Evolutionary conservation across 2,888 invertebrate genomes (phyloP).

Genomic region (Aethes cnicana): DNA sequence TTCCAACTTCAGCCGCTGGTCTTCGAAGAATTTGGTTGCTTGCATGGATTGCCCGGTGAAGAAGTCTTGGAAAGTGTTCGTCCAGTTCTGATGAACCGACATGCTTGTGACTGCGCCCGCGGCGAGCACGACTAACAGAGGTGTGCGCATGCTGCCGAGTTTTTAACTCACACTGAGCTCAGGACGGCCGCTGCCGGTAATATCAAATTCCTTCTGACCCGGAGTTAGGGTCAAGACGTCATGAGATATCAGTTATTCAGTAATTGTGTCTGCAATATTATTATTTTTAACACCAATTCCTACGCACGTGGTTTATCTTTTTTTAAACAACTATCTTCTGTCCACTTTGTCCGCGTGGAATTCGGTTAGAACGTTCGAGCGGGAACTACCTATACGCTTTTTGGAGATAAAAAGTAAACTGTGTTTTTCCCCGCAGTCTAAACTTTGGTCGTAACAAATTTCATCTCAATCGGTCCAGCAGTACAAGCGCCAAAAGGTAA

Average conservation of each 20-base stretch:
- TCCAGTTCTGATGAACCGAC: constrained; percentile 37
- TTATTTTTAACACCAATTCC: constrained; percentile 13
- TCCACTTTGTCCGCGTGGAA: too few species aligned
- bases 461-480: too few species aligned
- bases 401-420: too few species aligned
- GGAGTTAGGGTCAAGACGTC: constrained; percentile 48
- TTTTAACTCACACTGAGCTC: constrained; percentile 40
- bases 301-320: constrained; percentile 20
- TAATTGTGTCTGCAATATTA: constrained; percentile 27
- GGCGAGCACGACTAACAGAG: constrained; percentile 23
- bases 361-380: too few species aligned
- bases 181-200: constrained; percentile 36
- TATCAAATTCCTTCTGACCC: constrained; percentile 44
- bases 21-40: constrained; percentile 37
- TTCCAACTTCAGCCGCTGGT: constrained; percentile 42
- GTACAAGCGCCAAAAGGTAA: too few species aligned
- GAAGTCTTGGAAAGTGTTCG: constrained; percentile 33
- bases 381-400: too few species aligned
- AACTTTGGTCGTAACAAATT: too few species aligned
- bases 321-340: constrained; percentile 21
- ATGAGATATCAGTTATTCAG: constrained; percentile 21
- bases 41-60: constrained; percentile 28
- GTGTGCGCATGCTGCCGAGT: constrained; percentile 33
- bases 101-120: constrained; percentile 30
- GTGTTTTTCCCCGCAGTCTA: too few species aligned